These are phyloP conservation scores for Lepidocyrtinus sp. DNA, from an alignment of 2,888 invertebrate genomes.

Conservation along the genomic window DNA sequence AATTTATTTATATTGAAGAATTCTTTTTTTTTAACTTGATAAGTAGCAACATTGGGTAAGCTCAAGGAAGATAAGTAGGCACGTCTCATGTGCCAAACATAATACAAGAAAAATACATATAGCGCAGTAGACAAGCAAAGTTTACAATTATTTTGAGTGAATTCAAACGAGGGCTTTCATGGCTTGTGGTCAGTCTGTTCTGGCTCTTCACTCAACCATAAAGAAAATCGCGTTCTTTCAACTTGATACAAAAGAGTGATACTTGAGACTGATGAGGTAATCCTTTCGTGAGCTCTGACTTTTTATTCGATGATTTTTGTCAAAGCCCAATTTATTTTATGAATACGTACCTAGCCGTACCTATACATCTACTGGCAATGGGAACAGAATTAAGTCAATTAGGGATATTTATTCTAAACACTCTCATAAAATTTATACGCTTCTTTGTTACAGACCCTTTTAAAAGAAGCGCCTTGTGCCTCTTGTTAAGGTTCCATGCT, in stretches of 20 bases:
- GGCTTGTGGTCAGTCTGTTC: slow-evolving; percentile 49
- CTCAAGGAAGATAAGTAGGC: no score
- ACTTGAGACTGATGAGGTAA: not conserved
- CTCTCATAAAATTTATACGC: not conserved
- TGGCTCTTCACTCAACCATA: slow-evolving; percentile 45
- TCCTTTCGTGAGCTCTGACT: slow-evolving; percentile 1
- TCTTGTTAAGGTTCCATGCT: no score
- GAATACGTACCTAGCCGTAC: not conserved
- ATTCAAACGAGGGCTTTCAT: slow-evolving; percentile 45
- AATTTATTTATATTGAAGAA: no score
- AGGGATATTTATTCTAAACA: not conserved
- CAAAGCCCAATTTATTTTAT: not conserved
- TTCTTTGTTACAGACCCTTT: not conserved
- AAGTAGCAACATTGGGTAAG: no score
- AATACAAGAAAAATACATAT: no score
- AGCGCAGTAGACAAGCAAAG: no score
- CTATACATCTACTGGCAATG: not conserved
- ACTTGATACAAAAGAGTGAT: not conserved
- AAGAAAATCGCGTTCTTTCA: not conserved
- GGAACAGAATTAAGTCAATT: not conserved
- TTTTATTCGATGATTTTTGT: not conserved
- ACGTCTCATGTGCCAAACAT: no score
- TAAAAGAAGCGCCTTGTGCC: no score
- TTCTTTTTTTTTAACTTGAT: no score
- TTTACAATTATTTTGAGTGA: no score